Conservation (phyloP, 2,797 vertebrate genomes). For the Micrastur ruficollis region DNA sequence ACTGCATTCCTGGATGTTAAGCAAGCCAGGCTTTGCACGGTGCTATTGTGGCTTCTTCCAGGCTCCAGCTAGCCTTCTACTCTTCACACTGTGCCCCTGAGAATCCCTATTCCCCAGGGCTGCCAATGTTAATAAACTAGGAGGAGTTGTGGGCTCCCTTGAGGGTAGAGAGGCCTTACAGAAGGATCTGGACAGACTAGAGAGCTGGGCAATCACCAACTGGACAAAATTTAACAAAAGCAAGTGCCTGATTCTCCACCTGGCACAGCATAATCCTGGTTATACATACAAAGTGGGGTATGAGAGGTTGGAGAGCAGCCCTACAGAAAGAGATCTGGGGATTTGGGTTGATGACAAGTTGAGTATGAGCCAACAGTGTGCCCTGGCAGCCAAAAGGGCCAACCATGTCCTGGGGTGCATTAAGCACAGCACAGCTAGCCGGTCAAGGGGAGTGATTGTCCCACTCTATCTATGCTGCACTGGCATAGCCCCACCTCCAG, state of each 20-base stretch:
- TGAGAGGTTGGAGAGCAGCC: not conserved
- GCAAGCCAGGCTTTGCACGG: not conserved
- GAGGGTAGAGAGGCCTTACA: not conserved
- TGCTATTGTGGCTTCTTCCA: not conserved
- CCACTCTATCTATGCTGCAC: too few relatives aligned
- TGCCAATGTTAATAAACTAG: not conserved
- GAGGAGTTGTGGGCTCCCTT: not conserved
- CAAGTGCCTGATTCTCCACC: not conserved
- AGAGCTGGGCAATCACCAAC: too few relatives aligned
- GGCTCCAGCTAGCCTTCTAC: not conserved
- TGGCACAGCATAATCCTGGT: not conserved
- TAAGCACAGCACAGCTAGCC: too few relatives aligned
- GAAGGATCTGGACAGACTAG: too few relatives aligned
- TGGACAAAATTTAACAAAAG: too few relatives aligned
- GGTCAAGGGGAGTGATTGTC: too few relatives aligned
- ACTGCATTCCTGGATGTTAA: not conserved
- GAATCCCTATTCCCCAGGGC: not conserved
- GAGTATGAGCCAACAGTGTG: not conserved
- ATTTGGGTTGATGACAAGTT: not conserved
- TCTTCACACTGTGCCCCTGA: not conserved
- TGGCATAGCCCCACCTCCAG: too few relatives aligned
- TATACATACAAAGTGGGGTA: not conserved
- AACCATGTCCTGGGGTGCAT: not conserved
- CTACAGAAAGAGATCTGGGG: fast-evolving
- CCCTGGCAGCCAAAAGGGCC: not conserved